These are phyloP conservation scores for Teleopsis dalmanni DNA, from an alignment of 1,140 invertebrate genomes.

Conservation along the genomic window DNA sequence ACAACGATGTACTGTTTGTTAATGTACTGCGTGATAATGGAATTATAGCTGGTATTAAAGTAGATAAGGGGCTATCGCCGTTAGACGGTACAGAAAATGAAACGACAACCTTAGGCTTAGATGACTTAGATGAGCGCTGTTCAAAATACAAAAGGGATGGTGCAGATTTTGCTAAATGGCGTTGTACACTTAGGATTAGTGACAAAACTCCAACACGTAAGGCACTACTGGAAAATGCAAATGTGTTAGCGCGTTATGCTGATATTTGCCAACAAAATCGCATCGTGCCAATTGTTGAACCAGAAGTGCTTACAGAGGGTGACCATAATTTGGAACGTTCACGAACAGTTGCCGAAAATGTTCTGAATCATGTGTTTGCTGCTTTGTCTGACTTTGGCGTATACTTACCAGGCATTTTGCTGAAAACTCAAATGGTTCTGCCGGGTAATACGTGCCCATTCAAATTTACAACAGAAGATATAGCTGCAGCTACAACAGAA, in stretches of 20 bases:
- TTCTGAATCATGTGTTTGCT: slow-evolving; percentile 75
- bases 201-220: slow-evolving; percentile 1
- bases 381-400: slow-evolving; percentile 82
- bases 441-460: slow-evolving; percentile 71
- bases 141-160: slow-evolving; percentile 5
- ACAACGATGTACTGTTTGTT: neutral
- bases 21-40: slow-evolving; percentile 2
- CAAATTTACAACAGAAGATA: slow-evolving; percentile 66
- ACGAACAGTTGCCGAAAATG: slow-evolving; percentile 4
- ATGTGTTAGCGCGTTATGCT: slow-evolving; percentile 86
- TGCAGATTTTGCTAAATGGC: slow-evolving; percentile 9
- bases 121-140: slow-evolving; percentile 1
- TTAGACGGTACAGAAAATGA: neutral
- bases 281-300: slow-evolving; percentile 91
- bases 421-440: slow-evolving; percentile 59
- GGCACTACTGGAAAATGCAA: slow-evolving; percentile 84
- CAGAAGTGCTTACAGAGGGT: slow-evolving; percentile 79
- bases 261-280: slow-evolving; percentile 89
- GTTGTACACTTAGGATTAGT: slow-evolving; percentile 4
- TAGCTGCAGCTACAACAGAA: slow-evolving; percentile 78
- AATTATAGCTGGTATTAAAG: slow-evolving; percentile 6
- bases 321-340: slow-evolving; percentile 33
- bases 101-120: slow-evolving; percentile 1
- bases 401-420: slow-evolving; percentile 78
- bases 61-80: slow-evolving; percentile 1